Percentiles rank a stretch among this genome's conserved stretches.
Evolutionary conservation across 2,113 vertebrate genomes (phyloP).

Genomic region (Semnopithecus entellus): DNA sequence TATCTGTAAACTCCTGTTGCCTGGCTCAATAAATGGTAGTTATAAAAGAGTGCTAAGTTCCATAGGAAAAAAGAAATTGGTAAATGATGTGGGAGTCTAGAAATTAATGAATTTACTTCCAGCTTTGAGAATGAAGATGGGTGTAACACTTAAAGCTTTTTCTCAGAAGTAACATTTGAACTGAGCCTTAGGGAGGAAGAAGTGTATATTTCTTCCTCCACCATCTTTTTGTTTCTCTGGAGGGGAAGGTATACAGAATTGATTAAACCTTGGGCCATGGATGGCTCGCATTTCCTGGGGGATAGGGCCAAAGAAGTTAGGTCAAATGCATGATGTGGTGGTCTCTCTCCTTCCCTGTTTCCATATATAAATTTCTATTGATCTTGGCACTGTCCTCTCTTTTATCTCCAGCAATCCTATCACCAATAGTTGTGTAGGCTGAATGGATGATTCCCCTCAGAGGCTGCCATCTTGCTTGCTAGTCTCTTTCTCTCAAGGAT

Average conservation of each 20-base stretch:
- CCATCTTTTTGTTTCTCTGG: background rate
- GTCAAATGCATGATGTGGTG: background rate
- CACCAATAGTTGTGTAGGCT: rapidly evolving
- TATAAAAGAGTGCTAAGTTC: background rate
- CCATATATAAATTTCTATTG: background rate
- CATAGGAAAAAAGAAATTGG: background rate
- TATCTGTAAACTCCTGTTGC: background rate
- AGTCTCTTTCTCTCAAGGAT: background rate
- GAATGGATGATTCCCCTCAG: background rate
- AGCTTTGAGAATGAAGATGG: background rate
- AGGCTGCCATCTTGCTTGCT: background rate
- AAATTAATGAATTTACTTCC: background rate
- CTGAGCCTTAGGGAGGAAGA: background rate
- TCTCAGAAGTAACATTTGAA: background rate
- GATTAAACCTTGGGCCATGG: background rate
- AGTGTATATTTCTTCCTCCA: background rate
- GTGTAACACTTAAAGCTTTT: background rate
- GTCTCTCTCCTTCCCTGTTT: background rate
- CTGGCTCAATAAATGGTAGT: background rate
- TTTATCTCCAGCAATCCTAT: background rate
- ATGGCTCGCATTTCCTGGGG: background rate
- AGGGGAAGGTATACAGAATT: background rate
- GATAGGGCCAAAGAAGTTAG: background rate
- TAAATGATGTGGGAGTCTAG: background rate
- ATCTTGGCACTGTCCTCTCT: background rate